Evolutionary conservation across 2,888 invertebrate species (phyloP).

Genomic region (Digitonthophagus gazella): DNA sequence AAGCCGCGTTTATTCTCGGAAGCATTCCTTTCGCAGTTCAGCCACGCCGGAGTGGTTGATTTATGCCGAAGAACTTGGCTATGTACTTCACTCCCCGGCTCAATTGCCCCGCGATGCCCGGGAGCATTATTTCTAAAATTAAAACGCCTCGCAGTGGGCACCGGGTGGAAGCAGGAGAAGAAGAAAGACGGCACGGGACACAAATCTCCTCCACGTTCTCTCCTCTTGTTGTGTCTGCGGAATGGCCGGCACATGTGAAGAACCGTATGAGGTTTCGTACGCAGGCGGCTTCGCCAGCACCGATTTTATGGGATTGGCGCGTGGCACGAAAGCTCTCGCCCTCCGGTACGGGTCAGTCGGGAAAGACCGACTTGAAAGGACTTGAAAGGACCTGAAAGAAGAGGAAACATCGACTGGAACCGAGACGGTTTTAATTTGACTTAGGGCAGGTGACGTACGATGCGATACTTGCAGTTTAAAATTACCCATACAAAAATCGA

Average conservation of each 20-base stretch:
- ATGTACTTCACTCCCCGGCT: background rate
- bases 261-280: no score
- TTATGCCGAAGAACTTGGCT: constrained; percentile 12
- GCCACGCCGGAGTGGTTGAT: constrained; percentile 8
- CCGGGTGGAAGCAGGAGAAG: background rate
- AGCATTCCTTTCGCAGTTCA: constrained; percentile 9
- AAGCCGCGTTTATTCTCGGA: constrained; percentile 8
- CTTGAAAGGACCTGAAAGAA: constrained; percentile 12
- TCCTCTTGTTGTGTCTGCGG: constrained; percentile 35
- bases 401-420: background rate
- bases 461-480: background rate
- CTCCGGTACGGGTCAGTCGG: constrained; percentile 20
- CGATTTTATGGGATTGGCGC: constrained; percentile 35
- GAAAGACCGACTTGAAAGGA: constrained; percentile 31
- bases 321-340: constrained; percentile 32
- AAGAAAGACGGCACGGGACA: constrained; percentile 4
- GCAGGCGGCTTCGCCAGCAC: background rate
- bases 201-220: background rate
- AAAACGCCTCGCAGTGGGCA: constrained; percentile 6
- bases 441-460: constrained; percentile 37
- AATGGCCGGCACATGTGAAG: constrained; percentile 33
- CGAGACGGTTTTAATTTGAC: constrained; percentile 35
- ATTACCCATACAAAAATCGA: background rate
- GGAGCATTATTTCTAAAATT: constrained; percentile 8
- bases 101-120: background rate